Conservation (phyloP, 2,797 vertebrate species). For the Iguana delicatissima region DNA sequence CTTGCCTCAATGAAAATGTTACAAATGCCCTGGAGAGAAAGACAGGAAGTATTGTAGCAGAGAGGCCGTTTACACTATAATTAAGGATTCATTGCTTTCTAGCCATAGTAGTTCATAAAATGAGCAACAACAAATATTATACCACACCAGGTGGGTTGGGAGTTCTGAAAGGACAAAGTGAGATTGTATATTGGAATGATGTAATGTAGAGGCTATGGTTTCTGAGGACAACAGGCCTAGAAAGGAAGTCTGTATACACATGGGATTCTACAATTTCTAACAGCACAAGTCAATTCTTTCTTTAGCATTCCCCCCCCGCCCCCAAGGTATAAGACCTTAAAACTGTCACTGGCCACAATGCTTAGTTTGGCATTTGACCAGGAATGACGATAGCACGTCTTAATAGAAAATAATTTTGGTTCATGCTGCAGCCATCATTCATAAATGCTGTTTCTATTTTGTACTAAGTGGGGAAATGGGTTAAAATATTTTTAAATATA, state of each 20-base stretch:
- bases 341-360: constrained; percentile 14
- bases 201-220: accelerated
- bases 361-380: constrained; percentile 37
- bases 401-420: constrained; percentile 27
- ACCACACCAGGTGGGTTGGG: constrained; percentile 24
- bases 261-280: constrained; percentile 32
- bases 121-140: background rate
- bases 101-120: constrained; percentile 6
- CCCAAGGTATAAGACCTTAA: background rate
- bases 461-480: background rate
- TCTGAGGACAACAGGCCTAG: background rate
- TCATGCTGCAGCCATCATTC: background rate
- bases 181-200: constrained; percentile 22
- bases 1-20: constrained; percentile 33
- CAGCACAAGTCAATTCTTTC: background rate
- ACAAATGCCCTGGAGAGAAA: constrained; percentile 7
- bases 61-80: constrained; percentile 35
- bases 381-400: constrained; percentile 17
- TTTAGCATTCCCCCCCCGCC: background rate
- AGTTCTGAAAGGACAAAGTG: constrained; percentile 14
- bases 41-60: constrained; percentile 30
- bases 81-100: background rate
- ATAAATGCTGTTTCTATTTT: background rate
- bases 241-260: background rate
- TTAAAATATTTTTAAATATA: background rate